Percentiles rank a stretch among this genome's conserved stretches.
Evolutionary conservation across 2,888 invertebrate species (phyloP).

Genomic region (Noctua fimbriata): DNA sequence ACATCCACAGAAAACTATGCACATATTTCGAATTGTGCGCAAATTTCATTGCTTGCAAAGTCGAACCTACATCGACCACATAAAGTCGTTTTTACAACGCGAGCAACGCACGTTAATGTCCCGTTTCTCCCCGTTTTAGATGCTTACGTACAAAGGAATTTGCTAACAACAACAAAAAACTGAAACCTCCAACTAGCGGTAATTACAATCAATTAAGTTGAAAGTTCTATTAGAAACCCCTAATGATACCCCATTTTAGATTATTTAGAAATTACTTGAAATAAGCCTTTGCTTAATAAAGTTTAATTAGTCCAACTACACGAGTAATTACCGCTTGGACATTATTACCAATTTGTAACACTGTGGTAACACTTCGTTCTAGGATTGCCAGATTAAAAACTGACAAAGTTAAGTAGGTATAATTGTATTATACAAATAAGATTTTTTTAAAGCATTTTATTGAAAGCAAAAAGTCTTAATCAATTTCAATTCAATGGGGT

Average conservation of each 20-base stretch:
- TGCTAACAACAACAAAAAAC: background rate
- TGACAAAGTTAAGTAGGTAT: background rate
- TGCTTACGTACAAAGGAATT: too few relatives aligned
- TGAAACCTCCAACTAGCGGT: background rate
- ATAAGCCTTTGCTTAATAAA: background rate
- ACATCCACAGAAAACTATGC: too few relatives aligned
- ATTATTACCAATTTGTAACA: conserved; percentile 2
- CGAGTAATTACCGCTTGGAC: background rate
- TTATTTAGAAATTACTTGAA: background rate
- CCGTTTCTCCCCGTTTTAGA: too few relatives aligned
- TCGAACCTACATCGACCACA: too few relatives aligned
- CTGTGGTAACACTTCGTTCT: background rate
- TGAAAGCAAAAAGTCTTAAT: background rate
- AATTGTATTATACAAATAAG: background rate
- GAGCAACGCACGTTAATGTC: too few relatives aligned
- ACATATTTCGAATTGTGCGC: too few relatives aligned
- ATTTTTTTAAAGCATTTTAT: background rate
- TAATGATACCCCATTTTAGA: background rate
- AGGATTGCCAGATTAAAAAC: background rate
- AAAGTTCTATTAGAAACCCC: background rate
- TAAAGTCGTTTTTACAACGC: background rate
- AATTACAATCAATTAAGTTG: background rate
- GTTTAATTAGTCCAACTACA: background rate
- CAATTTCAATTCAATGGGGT: background rate
- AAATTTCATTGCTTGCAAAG: too few relatives aligned